Evolutionary conservation across 1,140 invertebrate genomes (phyloP).

Genomic region (Macrocentrus cingulum): DNA sequence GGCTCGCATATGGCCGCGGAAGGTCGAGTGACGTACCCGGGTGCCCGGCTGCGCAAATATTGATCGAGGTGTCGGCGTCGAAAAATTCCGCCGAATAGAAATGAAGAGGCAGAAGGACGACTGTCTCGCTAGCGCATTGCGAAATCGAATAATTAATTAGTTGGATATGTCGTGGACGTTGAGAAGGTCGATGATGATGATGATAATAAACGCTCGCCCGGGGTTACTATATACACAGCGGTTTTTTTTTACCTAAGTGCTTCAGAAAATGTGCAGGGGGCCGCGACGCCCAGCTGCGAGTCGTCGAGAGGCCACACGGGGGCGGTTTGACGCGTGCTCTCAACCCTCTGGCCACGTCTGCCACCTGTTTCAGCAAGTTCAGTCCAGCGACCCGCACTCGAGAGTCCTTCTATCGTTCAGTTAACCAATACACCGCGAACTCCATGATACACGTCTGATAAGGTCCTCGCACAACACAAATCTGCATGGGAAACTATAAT

Average conservation of each 20-base stretch:
- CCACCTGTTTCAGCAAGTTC: constrained; percentile 29
- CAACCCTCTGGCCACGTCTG: constrained; percentile 26
- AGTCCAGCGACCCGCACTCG: neutral
- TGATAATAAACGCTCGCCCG: too few relatives aligned
- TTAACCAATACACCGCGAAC: constrained; percentile 26
- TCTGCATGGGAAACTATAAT: neutral
- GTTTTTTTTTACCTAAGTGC: constrained; percentile 7
- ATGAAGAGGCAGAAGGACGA: constrained; percentile 21
- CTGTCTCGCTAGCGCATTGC: neutral
- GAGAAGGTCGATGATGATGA: constrained; percentile 1
- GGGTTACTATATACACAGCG: neutral
- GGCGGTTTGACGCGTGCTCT: constrained; percentile 32
- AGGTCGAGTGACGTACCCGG: constrained; percentile 51
- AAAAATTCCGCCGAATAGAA: constrained; percentile 51
- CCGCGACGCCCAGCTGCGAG: constrained; percentile 33
- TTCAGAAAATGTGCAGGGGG: constrained; percentile 7
- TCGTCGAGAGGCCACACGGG: constrained; percentile 26
- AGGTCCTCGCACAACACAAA: neutral
- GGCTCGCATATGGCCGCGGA: constrained; percentile 47
- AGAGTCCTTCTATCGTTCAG: constrained; percentile 24
- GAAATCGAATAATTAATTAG: constrained; percentile 13
- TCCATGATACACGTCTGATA: constrained; percentile 15
- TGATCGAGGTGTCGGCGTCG: constrained; percentile 51
- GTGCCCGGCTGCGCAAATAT: constrained; percentile 55
- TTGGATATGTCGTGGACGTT: neutral